These are phyloP conservation scores for Plecturocebus donacophilus DNA, from an alignment of 2,113 vertebrate genomes.

Conservation along the genomic window DNA sequence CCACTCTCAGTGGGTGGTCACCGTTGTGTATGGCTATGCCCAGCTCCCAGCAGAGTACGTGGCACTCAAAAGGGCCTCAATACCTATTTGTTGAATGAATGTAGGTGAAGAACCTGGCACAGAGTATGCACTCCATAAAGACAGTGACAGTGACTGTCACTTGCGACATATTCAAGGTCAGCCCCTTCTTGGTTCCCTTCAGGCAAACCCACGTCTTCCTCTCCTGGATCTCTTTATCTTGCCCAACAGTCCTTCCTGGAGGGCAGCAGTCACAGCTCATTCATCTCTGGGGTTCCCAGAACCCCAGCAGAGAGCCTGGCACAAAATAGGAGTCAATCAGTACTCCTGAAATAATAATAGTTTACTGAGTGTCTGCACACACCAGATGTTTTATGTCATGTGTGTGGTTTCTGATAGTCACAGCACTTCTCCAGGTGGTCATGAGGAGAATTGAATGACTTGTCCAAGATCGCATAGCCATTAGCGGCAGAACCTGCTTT, in stretches of 20 bases:
- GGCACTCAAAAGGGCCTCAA: neutral
- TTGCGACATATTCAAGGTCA: neutral
- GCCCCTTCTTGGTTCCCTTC: neutral
- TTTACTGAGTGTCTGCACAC: neutral
- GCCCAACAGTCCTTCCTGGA: neutral
- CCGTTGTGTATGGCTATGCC: neutral
- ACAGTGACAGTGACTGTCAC: fast-evolving
- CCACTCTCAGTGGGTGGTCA: fast-evolving
- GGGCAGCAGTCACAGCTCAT: neutral
- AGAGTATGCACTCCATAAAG: neutral
- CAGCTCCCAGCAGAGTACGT: neutral
- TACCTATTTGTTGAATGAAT: neutral
- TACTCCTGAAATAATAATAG: no score
- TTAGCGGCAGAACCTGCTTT: neutral
- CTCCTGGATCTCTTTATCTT: neutral
- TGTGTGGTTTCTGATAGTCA: neutral
- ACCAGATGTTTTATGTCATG: neutral
- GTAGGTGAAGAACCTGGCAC: neutral
- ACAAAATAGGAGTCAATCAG: neutral
- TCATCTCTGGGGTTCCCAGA: neutral
- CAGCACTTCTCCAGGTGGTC: no score
- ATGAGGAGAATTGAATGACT: neutral
- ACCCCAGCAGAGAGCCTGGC: neutral
- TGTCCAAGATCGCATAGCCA: neutral
- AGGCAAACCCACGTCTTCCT: neutral